Conservation (phyloP, 92 coral and sea anemone species). For the Ricordea florida region DNA sequence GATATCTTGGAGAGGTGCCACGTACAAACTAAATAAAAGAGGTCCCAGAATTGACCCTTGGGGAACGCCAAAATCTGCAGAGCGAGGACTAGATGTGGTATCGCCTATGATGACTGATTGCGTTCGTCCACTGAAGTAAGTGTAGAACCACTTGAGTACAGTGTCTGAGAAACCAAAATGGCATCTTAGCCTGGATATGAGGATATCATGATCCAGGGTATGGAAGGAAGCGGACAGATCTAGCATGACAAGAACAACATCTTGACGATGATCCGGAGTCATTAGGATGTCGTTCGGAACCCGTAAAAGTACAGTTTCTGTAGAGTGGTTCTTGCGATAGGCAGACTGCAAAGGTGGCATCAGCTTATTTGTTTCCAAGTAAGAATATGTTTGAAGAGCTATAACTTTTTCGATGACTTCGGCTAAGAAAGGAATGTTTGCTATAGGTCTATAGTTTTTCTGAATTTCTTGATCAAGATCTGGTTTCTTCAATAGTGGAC, state of each 20-base stretch:
- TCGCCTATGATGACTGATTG: too few relatives aligned
- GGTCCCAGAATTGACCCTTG: background rate
- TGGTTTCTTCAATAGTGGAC: conserved; percentile 36
- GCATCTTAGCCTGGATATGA: background rate
- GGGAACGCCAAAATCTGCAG: conserved; percentile 22
- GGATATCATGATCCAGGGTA: background rate
- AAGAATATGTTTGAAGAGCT: conserved; percentile 28
- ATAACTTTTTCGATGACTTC: conserved; percentile 49
- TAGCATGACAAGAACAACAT: background rate
- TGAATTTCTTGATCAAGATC: conserved; percentile 5
- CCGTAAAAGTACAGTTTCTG: conserved; percentile 27
- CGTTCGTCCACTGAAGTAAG: too few relatives aligned
- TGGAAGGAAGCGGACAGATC: background rate
- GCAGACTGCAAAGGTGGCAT: conserved; percentile 40
- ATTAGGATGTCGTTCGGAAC: background rate
- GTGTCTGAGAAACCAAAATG: background rate
- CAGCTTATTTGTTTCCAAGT: conserved; percentile 23
- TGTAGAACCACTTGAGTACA: conserved; percentile 40
- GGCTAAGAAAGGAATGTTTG: conserved; percentile 37
- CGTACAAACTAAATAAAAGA: background rate
- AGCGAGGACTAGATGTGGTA: too few relatives aligned
- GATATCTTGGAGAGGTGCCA: conserved; percentile 10
- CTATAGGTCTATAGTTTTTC: conserved; percentile 39
- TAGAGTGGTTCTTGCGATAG: conserved; percentile 15
- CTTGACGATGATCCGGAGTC: background rate